phyloP scores from a whole-genome alignment of 2,888 invertebrate genomes.

The Lasioglossum lativentre region DNA sequence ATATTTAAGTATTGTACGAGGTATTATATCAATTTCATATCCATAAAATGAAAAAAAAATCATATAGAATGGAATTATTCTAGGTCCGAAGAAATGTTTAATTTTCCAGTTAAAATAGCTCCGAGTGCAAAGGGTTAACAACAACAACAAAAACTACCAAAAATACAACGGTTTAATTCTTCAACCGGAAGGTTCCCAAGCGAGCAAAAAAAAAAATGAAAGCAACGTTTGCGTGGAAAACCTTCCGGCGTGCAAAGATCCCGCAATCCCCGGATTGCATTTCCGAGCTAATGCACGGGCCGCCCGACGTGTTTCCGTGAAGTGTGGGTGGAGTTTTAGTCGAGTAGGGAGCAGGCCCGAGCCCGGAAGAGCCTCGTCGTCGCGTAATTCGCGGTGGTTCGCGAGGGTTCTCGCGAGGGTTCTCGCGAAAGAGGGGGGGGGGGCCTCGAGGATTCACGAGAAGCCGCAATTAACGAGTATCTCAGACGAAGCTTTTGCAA shows the following conservation, averaged over 20 bases:
- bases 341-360: conserved; percentile 6
- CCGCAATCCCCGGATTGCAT: neutral
- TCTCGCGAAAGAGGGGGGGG: conserved; percentile 17
- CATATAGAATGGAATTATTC: no score
- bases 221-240: neutral
- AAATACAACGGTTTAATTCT: neutral
- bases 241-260: neutral
- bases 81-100: no score
- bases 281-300: neutral
- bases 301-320: neutral
- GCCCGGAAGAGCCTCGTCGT: conserved; percentile 2
- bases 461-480: conserved; percentile 50
- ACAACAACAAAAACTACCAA: no score
- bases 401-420: neutral
- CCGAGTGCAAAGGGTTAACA: no score
- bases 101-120: no score
- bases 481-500: conserved; percentile 30
- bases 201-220: neutral
- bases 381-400: conserved; percentile 15
- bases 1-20: no score
- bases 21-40: no score
- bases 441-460: conserved; percentile 18
- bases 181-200: neutral
- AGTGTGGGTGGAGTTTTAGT: conserved; percentile 6
- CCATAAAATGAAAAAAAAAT: no score